Base-by-base conservation (phyloP, 2,888 invertebrate genomes). In the Torymus texanus region DNA sequence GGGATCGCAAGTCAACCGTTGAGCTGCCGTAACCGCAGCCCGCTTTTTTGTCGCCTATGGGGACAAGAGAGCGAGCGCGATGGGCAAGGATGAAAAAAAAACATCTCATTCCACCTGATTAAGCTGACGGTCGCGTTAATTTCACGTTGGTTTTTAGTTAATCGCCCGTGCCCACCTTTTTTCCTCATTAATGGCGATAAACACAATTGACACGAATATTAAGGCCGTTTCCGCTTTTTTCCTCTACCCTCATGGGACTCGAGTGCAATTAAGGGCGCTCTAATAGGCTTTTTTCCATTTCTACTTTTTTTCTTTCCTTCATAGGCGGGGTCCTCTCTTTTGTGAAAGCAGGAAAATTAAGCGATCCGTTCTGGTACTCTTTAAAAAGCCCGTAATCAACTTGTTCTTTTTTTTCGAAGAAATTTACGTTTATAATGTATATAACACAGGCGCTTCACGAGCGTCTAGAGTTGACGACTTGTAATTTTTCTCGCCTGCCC, bases 301-400 rank as follows among this genome's bases (percentile, higher is more conserved):
- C 62, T 29, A 0, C 50, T 65, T 66, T 66, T 66, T 51, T 66
- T 66, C 53, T 51, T 16, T 3, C 2, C 12, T 14, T 0, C 12
- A 41, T 18, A 41, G 14, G 56, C 16, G 56, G 13, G 14, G 18
- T 16, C 62, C 24, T 53, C 41, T 72, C 53, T 53, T 61, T 71
- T 51, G 61, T 62, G 61, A 61, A 62, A 51, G 71, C 71, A 14
- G 18, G 53, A 14, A 72, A 72, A 72, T 72, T 72, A 72, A 72
- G 53, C 59, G 71, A 11, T 41, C 29, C 59, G 24, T 61, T 24
- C 61, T 24, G 14, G 21, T 53, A 61, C 41, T 16, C 61, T 16
- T 75, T 41, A 56, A 67, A 66, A 74, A 74, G 70, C n/a, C 50
- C 71, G 75, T 68, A 56, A 79, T 77, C 67, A 74, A 66, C 13